A percentile compares a stretch with the other conserved stretches of the same genome.
These are phyloP conservation scores for Ptyas mucosa DNA, from an alignment of 2,113 vertebrate species.

Conservation along the genomic window DNA sequence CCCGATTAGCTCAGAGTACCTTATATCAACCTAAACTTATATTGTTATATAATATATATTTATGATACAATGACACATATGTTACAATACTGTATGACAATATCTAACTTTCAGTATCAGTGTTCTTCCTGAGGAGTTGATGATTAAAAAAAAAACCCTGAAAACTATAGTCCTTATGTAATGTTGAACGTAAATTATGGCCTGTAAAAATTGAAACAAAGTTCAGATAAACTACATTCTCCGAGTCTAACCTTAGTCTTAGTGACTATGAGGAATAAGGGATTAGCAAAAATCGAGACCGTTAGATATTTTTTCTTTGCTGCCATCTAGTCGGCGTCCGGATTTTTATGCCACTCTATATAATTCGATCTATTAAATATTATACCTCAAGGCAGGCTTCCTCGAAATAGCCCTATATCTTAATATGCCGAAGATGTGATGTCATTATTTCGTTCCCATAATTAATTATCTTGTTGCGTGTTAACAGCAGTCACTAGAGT, in stretches of 20 bases:
- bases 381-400: background rate
- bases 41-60: background rate
- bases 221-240: background rate
- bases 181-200: background rate
- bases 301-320: background rate
- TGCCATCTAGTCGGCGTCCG: background rate
- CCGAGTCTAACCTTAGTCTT: background rate
- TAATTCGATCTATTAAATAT: background rate
- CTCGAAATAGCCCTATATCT: background rate
- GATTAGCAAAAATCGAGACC: background rate
- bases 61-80: background rate
- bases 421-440: background rate
- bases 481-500: background rate
- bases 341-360: background rate
- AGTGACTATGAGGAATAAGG: background rate
- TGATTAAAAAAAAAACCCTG: background rate
- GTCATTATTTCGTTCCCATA: background rate
- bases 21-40: background rate
- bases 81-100: background rate
- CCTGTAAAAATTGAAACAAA: background rate
- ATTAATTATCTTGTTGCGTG: background rate
- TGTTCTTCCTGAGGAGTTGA: background rate
- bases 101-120: background rate
- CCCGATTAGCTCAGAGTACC: background rate
- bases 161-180: background rate